These are phyloP conservation scores for Trochalopteron elliotii DNA, from an alignment of 2,113 vertebrate genomes.

Conservation along the genomic window DNA sequence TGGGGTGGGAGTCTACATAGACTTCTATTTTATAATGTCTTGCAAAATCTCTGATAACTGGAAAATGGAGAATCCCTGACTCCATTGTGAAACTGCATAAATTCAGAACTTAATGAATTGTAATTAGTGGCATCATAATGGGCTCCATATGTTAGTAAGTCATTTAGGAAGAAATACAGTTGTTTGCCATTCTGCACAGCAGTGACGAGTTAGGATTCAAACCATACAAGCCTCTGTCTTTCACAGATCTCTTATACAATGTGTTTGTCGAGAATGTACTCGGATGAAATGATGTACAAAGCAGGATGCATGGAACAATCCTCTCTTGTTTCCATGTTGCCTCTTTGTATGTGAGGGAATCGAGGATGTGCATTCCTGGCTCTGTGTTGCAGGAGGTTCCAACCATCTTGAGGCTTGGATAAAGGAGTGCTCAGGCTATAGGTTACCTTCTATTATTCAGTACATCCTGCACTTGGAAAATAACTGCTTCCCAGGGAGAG, in stretches of 20 bases:
- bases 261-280: background rate
- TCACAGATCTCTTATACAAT: background rate
- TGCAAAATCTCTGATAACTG: constrained; percentile 10
- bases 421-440: background rate
- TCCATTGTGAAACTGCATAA: constrained; percentile 33
- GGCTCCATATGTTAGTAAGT: constrained; percentile 24
- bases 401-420: background rate
- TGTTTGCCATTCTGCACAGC: constrained; percentile 32
- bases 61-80: background rate
- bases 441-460: background rate
- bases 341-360: background rate
- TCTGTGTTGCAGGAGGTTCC: background rate
- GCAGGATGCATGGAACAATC: background rate
- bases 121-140: constrained; percentile 43
- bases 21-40: background rate
- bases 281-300: background rate
- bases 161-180: constrained; percentile 40
- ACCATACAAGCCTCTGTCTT: constrained; percentile 43
- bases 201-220: constrained; percentile 46
- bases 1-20: background rate
- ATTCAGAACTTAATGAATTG: constrained; percentile 59
- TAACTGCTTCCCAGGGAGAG: background rate
- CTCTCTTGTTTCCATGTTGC: background rate
- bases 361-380: background rate
- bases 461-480: constrained; percentile 19